phyloP scores from a whole-genome alignment of 2,888 invertebrate species.

The Myathropa florea region DNA sequence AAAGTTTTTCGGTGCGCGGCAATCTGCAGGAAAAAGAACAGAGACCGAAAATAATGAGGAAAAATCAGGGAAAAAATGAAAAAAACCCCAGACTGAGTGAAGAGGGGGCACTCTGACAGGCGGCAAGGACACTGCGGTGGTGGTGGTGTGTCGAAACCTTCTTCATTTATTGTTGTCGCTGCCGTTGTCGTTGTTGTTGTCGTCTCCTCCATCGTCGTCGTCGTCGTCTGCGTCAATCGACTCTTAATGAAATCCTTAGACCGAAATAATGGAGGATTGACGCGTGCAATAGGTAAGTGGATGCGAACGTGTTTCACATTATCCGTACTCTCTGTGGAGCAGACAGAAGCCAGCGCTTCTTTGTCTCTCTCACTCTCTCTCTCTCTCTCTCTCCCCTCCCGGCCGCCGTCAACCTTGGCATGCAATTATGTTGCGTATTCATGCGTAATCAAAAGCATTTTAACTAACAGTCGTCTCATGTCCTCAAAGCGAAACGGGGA shows the following conservation, averaged over 20 bases:
- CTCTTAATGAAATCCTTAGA: conserved; percentile 48
- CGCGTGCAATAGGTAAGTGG: conserved; percentile 34
- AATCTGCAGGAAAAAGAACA: conserved; percentile 34
- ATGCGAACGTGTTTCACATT: conserved; percentile 48
- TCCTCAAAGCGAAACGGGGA: neutral
- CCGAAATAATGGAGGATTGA: conserved; percentile 47
- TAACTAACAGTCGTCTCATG: conserved; percentile 25
- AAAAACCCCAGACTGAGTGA: neutral
- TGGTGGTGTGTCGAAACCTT: neutral
- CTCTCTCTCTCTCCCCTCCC: too few species aligned
- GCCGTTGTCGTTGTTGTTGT: neutral
- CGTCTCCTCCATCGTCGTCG: neutral
- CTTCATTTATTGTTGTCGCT: conserved; percentile 1
- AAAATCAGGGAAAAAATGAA: conserved; percentile 5
- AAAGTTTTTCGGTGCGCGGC: conserved; percentile 5
- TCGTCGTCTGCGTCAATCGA: conserved; percentile 2
- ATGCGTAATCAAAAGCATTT: conserved; percentile 55
- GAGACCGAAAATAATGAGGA: conserved; percentile 32
- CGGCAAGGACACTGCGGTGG: neutral
- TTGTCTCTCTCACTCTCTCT: too few species aligned
- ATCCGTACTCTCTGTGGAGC: conserved; percentile 16
- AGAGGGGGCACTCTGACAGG: neutral
- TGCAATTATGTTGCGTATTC: conserved; percentile 61
- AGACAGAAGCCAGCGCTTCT: neutral
- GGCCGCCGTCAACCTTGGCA: conserved; percentile 11